phyloP scores from a whole-genome alignment of 2,797 vertebrate species.

The Sebastes minor region DNA sequence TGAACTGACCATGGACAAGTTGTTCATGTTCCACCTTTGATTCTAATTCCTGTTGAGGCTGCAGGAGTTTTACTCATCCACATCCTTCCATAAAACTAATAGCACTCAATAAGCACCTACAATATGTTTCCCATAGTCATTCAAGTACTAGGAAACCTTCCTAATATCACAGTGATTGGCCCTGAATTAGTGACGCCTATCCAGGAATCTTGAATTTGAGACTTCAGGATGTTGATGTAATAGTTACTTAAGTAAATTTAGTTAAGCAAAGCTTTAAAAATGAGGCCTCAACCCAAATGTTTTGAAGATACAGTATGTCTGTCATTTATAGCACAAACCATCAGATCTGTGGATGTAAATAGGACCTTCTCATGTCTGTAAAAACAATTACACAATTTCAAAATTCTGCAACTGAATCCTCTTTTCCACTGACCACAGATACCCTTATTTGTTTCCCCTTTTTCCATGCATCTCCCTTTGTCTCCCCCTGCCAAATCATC shows the following conservation, averaged over 20 bases:
- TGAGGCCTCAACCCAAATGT: neutral
- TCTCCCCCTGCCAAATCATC: slow-evolving; percentile 42
- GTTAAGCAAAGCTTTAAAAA: neutral
- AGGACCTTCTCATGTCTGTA: neutral
- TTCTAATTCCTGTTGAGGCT: slow-evolving; percentile 11
- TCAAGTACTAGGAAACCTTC: neutral
- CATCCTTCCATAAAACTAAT: neutral
- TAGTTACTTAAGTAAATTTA: too few relatives aligned
- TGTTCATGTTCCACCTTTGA: slow-evolving; percentile 29
- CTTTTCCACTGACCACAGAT: slow-evolving; percentile 5
- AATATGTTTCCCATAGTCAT: neutral
- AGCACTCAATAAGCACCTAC: neutral
- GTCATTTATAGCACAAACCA: neutral
- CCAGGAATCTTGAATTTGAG: neutral
- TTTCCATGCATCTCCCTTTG: slow-evolving; percentile 14
- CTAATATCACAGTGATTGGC: neutral
- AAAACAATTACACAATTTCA: neutral
- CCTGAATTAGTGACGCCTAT: neutral
- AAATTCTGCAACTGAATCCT: slow-evolving; percentile 1
- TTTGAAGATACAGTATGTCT: neutral
- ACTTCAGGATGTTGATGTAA: neutral
- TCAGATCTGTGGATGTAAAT: neutral
- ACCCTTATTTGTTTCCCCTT: neutral
- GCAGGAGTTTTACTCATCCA: neutral
- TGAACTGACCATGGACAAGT: slow-evolving; percentile 18